These are phyloP conservation scores for Gasteruption jaculator DNA, from an alignment of 2,888 invertebrate genomes.

Conservation along the genomic window DNA sequence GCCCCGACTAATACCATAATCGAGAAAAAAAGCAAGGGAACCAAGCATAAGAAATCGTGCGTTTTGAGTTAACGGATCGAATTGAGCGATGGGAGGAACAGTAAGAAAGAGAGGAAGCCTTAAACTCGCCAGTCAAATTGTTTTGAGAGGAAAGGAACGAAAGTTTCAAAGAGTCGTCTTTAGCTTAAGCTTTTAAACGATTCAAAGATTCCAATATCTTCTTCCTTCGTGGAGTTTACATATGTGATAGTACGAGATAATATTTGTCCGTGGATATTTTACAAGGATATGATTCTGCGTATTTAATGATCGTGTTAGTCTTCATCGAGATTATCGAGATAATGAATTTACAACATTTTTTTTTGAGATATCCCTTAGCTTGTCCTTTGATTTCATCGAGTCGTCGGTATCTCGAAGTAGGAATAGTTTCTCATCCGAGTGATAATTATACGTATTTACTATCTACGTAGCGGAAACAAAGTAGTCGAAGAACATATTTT, in stretches of 20 bases:
- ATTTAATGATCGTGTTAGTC: slow-evolving; percentile 1
- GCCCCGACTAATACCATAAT: slow-evolving; percentile 38
- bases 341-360: slow-evolving; percentile 23
- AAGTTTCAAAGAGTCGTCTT: slow-evolving; percentile 16
- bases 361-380: slow-evolving; percentile 19
- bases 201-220: slow-evolving; percentile 24
- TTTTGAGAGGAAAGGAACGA: no score
- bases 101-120: slow-evolving; percentile 10
- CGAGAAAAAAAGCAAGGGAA: slow-evolving; percentile 44
- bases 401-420: slow-evolving; percentile 17
- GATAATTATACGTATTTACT: slow-evolving; percentile 40
- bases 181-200: slow-evolving; percentile 22
- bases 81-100: slow-evolving; percentile 9
- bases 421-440: slow-evolving; percentile 37
- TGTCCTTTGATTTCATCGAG: slow-evolving; percentile 20
- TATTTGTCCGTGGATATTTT: slow-evolving; percentile 20
- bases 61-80: slow-evolving; percentile 43
- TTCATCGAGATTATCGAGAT: slow-evolving; percentile 7
- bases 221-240: slow-evolving; percentile 30
- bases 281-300: slow-evolving; percentile 15
- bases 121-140: no score
- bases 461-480: slow-evolving; percentile 36
- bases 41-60: slow-evolving; percentile 47
- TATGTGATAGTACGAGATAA: slow-evolving; percentile 32
- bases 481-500: slow-evolving; percentile 38